Conservation (phyloP, 2,113 vertebrate genomes). For the Ginglymostoma cirratum region DNA sequence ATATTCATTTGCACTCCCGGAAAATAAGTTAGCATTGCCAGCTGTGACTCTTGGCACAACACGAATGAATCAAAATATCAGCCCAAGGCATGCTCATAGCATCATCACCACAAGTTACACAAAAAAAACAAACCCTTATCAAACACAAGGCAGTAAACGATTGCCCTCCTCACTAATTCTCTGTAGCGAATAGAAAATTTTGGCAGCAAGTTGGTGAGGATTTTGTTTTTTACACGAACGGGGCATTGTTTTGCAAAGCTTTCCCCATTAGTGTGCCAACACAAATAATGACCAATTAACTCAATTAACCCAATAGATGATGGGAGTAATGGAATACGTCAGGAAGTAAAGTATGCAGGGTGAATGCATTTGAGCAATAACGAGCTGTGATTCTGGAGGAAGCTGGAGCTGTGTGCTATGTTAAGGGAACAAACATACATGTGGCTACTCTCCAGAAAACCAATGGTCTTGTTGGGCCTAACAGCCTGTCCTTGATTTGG, state of each 20-base stretch:
- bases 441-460: neutral
- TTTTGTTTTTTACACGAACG: neutral
- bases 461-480: neutral
- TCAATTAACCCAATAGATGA: neutral
- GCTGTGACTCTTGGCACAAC: constrained; percentile 24
- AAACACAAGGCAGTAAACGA: neutral
- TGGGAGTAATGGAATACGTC: neutral
- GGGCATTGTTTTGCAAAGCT: neutral
- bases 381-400: neutral
- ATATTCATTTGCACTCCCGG: neutral
- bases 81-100: neutral
- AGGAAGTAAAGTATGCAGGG: neutral
- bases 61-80: constrained; percentile 23
- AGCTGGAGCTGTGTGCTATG: neutral
- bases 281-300: neutral
- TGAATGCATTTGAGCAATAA: neutral
- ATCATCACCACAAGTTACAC: constrained; percentile 16
- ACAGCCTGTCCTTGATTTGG: neutral
- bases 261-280: neutral
- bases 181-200: neutral
- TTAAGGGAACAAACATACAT: too few species aligned
- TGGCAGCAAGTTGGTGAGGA: neutral
- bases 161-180: neutral
- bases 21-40: constrained; percentile 18
- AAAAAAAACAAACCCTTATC: neutral